phyloP scores from a whole-genome alignment of 2,797 vertebrate genomes.

The Threskiornis aethiopicus region DNA sequence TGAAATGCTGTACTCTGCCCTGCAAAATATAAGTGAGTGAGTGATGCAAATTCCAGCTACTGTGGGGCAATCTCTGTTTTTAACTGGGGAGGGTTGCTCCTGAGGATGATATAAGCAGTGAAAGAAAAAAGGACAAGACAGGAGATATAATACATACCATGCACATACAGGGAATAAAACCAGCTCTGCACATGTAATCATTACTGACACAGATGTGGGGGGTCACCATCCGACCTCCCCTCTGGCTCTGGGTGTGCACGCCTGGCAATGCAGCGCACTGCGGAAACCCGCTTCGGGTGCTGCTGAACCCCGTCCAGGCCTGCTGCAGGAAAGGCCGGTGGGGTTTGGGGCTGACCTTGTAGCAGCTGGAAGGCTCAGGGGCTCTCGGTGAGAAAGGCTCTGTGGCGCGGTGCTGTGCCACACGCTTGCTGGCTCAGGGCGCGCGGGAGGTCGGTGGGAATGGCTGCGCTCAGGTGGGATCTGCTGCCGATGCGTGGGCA shows the following conservation, averaged over 20 bases:
- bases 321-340: fast-evolving
- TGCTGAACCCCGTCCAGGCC: background rate
- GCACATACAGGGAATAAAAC: background rate
- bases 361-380: background rate
- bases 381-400: fast-evolving
- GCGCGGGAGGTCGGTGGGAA: background rate
- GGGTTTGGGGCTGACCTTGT: background rate
- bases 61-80: background rate
- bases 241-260: background rate
- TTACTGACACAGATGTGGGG: background rate
- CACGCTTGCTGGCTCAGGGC: background rate
- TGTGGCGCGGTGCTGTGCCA: background rate
- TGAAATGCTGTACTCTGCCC: background rate
- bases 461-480: fast-evolving
- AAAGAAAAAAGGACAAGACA: background rate
- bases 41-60: background rate
- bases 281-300: fast-evolving
- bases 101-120: background rate
- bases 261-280: background rate
- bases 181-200: no score
- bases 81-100: background rate
- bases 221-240: background rate
- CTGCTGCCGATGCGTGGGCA: fast-evolving
- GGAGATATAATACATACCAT: background rate
- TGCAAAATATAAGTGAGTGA: background rate